A percentile compares a stretch with the other conserved stretches of the same genome.
phyloP scores from a whole-genome alignment of 2,888 invertebrate genomes.

The Cyclophora punctaria region DNA sequence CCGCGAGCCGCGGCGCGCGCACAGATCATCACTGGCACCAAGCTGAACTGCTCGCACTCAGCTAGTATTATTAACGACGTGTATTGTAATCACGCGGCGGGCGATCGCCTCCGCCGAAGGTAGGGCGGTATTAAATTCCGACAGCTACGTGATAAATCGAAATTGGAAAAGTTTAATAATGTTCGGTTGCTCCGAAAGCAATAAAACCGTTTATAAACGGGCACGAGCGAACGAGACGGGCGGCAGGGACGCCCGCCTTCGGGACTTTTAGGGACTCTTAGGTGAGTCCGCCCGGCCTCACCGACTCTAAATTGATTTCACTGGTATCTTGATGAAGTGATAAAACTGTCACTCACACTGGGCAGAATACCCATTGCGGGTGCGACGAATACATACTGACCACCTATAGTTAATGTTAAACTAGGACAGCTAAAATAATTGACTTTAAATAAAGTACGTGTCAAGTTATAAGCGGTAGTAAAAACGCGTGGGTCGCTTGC shows the following conservation, averaged over 20 bases:
- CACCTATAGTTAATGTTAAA: too few species aligned
- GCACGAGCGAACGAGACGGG: conserved; percentile 73
- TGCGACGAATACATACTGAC: conserved; percentile 4
- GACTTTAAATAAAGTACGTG: too few species aligned
- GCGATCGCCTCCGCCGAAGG: conserved; percentile 74
- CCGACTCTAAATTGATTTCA: conserved; percentile 64
- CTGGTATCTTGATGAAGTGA: conserved; percentile 65
- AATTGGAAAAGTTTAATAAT: conserved; percentile 77
- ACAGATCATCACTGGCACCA: conserved; percentile 33
- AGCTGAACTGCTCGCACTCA: conserved; percentile 41
- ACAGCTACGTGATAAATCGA: conserved; percentile 77
- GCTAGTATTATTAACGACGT: conserved; percentile 72
- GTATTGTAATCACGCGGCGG: conserved; percentile 75
- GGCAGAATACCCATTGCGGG: conserved; percentile 26
- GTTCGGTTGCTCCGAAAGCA: conserved; percentile 76
- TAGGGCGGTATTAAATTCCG: conserved; percentile 76
- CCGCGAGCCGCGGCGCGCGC: not conserved
- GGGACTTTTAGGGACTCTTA: conserved; percentile 72
- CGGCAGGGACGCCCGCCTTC: conserved; percentile 68
- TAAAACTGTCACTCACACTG: conserved; percentile 45
- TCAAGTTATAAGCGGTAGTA: too few species aligned
- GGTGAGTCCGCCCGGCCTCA: conserved; percentile 60
- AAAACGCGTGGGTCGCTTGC: not conserved
- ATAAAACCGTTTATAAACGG: conserved; percentile 77
- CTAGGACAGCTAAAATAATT: too few species aligned